A percentile compares a stretch with the other conserved stretches of the same genome.
Evolutionary conservation across 2,888 invertebrate genomes (phyloP).

Genomic region (Platycheirus rosarum): DNA sequence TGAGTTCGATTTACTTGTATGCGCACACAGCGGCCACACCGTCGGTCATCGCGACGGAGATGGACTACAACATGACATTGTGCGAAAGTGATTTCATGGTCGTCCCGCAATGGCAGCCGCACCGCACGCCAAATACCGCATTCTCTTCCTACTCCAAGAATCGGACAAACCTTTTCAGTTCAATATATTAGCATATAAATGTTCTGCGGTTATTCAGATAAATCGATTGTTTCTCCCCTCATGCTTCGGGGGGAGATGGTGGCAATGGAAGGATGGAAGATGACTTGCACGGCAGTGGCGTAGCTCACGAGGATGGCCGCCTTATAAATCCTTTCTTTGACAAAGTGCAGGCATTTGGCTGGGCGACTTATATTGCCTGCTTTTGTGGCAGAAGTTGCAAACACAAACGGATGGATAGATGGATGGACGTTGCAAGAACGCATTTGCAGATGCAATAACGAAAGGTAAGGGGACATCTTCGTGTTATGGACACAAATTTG

Average conservation of each 20-base stretch:
- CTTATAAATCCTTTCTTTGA: constrained; percentile 74
- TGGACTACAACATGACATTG: constrained; percentile 67
- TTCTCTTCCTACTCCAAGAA: neutral
- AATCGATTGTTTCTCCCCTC: constrained; percentile 66
- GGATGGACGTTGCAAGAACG: constrained; percentile 60
- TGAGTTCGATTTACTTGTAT: constrained; percentile 62
- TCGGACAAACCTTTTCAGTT: constrained; percentile 48
- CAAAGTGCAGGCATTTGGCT: constrained; percentile 72
- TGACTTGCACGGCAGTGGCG: constrained; percentile 44
- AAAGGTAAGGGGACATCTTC: constrained; percentile 46
- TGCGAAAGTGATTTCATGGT: constrained; percentile 67
- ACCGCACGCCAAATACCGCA: constrained; percentile 20
- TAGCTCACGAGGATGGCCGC: constrained; percentile 50
- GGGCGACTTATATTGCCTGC: constrained; percentile 73
- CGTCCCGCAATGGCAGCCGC: constrained; percentile 11
- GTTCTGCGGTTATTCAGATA: constrained; percentile 72
- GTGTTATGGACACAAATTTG: constrained; percentile 73
- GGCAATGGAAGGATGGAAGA: constrained; percentile 38
- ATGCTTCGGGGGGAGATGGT: constrained; percentile 1
- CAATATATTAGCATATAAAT: constrained; percentile 74
- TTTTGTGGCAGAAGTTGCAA: constrained; percentile 66
- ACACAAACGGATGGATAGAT: constrained; percentile 69
- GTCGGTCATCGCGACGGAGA: constrained; percentile 15
- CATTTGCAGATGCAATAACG: constrained; percentile 69
- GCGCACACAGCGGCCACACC: constrained; percentile 42